Evolutionary conservation across 2,888 invertebrate species (phyloP).

Genomic region (Dryocosmus kuriphilus): DNA sequence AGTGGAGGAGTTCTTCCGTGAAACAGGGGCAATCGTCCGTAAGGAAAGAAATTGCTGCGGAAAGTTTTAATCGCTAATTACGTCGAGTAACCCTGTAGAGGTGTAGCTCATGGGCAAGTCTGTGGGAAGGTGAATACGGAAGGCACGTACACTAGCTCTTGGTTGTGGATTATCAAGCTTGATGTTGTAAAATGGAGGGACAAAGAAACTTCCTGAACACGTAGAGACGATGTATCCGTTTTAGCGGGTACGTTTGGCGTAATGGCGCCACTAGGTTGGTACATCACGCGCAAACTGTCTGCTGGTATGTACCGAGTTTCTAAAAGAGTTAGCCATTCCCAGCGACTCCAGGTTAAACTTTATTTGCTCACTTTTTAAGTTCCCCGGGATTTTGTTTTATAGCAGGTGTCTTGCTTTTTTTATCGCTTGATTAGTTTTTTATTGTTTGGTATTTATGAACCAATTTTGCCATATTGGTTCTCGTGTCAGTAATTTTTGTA

Average conservation of each 20-base stretch:
- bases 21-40: constrained; percentile 29
- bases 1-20: not conserved
- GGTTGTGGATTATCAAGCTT: not conserved
- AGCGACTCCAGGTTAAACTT: constrained; percentile 16
- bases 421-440: too few species aligned
- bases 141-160: constrained; percentile 24
- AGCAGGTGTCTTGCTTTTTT: not conserved
- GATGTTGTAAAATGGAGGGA: constrained; percentile 32
- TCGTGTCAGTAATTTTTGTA: too few species aligned
- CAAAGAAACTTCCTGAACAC: constrained; percentile 62
- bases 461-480: too few species aligned
- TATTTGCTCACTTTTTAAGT: not conserved
- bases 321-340: not conserved
- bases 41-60: constrained; percentile 62
- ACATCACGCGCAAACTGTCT: constrained; percentile 63
- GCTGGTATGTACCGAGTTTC: constrained; percentile 16
- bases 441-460: too few species aligned
- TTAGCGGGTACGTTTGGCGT: constrained; percentile 55
- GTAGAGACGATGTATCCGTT: constrained; percentile 65
- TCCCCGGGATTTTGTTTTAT: not conserved
- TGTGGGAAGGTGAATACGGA: constrained; percentile 48
- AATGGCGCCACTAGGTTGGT: constrained; percentile 61
- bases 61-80: constrained; percentile 71
- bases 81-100: constrained; percentile 50
- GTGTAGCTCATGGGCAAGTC: constrained; percentile 42